phyloP scores from a whole-genome alignment of 2,113 vertebrate genomes.

The Azemiops feae region DNA sequence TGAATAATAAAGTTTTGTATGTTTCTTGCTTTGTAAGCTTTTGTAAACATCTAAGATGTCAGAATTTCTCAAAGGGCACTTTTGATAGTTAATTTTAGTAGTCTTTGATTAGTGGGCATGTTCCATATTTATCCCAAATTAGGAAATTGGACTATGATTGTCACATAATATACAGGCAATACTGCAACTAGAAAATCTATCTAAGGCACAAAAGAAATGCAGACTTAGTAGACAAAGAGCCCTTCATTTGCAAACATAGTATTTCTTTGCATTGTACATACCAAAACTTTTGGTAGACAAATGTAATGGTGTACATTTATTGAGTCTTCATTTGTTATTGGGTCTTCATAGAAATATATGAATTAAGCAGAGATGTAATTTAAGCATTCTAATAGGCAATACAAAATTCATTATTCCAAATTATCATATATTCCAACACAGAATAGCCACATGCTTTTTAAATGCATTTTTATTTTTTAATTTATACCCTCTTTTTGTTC shows the following conservation, averaged over 20 bases:
- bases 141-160: neutral
- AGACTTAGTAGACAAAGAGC: neutral
- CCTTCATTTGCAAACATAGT: neutral
- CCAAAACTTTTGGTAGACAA: too few species aligned
- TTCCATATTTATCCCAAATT: neutral
- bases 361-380: neutral
- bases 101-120: neutral
- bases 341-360: neutral
- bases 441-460: too few species aligned
- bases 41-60: neutral
- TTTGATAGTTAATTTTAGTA: neutral
- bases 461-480: too few species aligned
- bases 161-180: neutral
- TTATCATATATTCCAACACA: too few species aligned
- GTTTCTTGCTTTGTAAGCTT: neutral
- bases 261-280: too few species aligned
- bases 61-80: neutral
- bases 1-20: neutral
- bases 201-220: neutral
- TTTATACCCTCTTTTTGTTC: too few species aligned
- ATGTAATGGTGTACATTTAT: too few species aligned
- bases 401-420: neutral
- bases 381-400: neutral
- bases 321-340: neutral
- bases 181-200: neutral